These are phyloP conservation scores for Neelides sp. DNA, from an alignment of 1,140 invertebrate genomes.

Conservation along the genomic window DNA sequence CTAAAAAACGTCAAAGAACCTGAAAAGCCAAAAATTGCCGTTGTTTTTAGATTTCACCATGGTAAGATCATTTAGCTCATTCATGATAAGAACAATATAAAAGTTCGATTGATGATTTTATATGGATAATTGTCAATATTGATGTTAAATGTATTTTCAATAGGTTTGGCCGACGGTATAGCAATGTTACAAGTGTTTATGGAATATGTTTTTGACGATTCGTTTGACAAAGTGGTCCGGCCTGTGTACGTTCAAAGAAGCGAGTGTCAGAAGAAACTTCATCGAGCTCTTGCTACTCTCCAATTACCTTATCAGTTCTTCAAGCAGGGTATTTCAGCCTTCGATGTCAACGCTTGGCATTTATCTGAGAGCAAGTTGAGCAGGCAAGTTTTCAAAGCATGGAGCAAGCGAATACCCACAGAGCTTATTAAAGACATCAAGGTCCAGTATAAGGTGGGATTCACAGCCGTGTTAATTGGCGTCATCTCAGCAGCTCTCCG, in stretches of 20 bases:
- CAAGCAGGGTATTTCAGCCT: slow-evolving; percentile 23
- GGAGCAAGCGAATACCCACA: slow-evolving; percentile 22
- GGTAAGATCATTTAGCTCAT: too few relatives aligned
- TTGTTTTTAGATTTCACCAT: slow-evolving; percentile 24
- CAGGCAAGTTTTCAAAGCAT: slow-evolving; percentile 18
- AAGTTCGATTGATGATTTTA: too few relatives aligned
- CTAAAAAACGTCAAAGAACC: slow-evolving; percentile 12
- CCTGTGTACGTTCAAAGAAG: slow-evolving; percentile 16
- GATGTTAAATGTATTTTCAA: too few relatives aligned
- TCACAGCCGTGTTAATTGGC: slow-evolving; percentile 24
- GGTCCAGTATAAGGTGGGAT: slow-evolving; percentile 15
- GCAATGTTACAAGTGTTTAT: slow-evolving; percentile 22
- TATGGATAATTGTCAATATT: too few relatives aligned
- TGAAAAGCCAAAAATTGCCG: slow-evolving; percentile 18
- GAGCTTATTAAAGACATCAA: slow-evolving; percentile 22
- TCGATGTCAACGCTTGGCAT: slow-evolving; percentile 27
- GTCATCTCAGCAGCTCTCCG: slow-evolving; percentile 20
- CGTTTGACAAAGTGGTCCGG: slow-evolving; percentile 18
- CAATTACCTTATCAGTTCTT: slow-evolving; percentile 25
- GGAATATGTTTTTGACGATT: slow-evolving; percentile 20
- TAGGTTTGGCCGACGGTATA: slow-evolving; percentile 25
- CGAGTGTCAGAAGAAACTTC: slow-evolving; percentile 11
- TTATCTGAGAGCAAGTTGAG: slow-evolving; percentile 21
- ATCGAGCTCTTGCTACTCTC: slow-evolving; percentile 8
- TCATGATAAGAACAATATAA: too few relatives aligned